Evolutionary conservation across 2,888 invertebrate species (phyloP).

Genomic region (Ctenicera cuprea): DNA sequence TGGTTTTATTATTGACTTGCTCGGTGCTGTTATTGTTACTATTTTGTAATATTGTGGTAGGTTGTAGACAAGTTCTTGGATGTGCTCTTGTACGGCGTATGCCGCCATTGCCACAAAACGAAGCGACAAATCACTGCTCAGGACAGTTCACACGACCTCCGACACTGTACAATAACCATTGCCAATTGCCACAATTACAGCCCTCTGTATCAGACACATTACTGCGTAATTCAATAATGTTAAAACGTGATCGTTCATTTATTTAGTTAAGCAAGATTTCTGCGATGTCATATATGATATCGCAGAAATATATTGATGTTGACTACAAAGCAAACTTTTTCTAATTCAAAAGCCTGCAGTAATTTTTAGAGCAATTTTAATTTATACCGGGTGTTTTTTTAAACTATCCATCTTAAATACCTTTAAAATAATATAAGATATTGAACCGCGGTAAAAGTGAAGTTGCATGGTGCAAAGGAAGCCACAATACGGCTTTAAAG

Average conservation of each 20-base stretch:
- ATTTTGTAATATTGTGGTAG: constrained; percentile 14
- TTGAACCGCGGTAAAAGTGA: no score
- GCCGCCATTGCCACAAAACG: constrained; percentile 57
- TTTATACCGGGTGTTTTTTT: no score
- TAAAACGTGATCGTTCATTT: constrained; percentile 38
- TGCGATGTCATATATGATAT: no score
- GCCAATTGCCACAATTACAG: constrained; percentile 69
- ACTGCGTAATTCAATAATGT: constrained; percentile 15
- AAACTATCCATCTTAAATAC: no score
- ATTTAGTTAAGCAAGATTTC: constrained; percentile 7
- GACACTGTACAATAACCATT: constrained; percentile 70
- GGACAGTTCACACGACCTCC: constrained; percentile 71
- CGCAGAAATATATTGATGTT: no score
- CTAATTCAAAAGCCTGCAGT: no score
- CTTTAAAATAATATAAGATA: no score
- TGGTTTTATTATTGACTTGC: constrained; percentile 14
- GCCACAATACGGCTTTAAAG: no score
- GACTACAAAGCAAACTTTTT: no score
- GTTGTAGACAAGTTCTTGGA: constrained; percentile 5
- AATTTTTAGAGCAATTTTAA: no score
- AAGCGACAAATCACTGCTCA: constrained; percentile 70
- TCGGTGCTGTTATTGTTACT: not conserved
- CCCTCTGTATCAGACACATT: constrained; percentile 15
- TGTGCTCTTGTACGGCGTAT: constrained; percentile 16
- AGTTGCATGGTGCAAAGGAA: no score